Evolutionary conservation across 2,797 vertebrate species (phyloP).

Genomic region (Pipistrellus nathusii): DNA sequence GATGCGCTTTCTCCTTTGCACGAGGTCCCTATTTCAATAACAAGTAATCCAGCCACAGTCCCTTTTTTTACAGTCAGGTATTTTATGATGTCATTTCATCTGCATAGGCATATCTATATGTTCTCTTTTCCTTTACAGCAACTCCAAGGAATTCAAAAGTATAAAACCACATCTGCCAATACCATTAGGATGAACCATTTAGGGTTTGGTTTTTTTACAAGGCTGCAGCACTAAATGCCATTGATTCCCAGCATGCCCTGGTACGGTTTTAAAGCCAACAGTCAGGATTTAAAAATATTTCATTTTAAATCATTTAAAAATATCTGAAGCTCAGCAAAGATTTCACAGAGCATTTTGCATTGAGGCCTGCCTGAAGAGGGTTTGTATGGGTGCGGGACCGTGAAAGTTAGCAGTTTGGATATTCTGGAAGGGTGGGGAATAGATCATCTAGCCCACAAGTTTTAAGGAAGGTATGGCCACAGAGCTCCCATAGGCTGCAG

Average conservation of each 20-base stretch:
- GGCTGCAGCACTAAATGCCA: constrained; percentile 58
- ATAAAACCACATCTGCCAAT: constrained; percentile 77
- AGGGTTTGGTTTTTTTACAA: constrained; percentile 74
- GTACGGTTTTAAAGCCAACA: constrained; percentile 69
- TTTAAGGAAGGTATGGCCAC: not conserved
- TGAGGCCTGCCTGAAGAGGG: not conserved
- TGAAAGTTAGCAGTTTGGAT: constrained; percentile 25
- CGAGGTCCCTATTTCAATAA: constrained; percentile 25
- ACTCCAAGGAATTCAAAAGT: constrained; percentile 74
- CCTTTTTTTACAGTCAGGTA: constrained; percentile 37
- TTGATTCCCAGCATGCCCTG: constrained; percentile 66
- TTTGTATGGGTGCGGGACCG: not conserved
- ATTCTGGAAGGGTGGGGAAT: not conserved
- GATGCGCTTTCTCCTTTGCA: constrained; percentile 22
- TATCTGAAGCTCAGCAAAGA: constrained; percentile 68
- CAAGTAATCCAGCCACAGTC: constrained; percentile 35
- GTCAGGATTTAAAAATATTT: constrained; percentile 70
- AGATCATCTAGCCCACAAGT: not conserved
- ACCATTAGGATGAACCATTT: constrained; percentile 76
- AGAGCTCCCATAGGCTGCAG: not conserved
- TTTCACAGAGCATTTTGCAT: constrained; percentile 37
- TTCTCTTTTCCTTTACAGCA: constrained; percentile 58
- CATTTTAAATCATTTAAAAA: constrained; percentile 69
- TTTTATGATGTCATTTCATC: constrained; percentile 74
- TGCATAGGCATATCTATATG: constrained; percentile 40